These are phyloP conservation scores for Tinea pellionella DNA, from an alignment of 2,888 invertebrate genomes.

Conservation along the genomic window DNA sequence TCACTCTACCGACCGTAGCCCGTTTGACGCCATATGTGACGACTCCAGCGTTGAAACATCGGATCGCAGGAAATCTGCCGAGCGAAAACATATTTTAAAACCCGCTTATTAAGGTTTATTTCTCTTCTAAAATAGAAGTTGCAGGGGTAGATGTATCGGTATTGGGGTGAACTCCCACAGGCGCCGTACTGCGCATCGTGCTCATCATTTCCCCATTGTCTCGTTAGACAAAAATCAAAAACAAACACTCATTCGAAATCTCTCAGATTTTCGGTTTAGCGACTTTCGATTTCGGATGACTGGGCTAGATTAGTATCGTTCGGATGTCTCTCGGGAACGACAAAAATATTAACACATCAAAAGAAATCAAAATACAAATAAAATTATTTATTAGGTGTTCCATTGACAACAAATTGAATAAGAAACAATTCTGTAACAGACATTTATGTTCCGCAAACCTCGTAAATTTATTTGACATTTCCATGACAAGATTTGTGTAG, in stretches of 20 bases:
- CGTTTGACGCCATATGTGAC: slow-evolving; percentile 65
- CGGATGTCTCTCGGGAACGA: neutral
- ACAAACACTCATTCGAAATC: slow-evolving; percentile 50
- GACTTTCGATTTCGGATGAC: slow-evolving; percentile 50
- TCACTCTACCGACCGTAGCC: slow-evolving; percentile 53
- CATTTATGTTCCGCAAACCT: slow-evolving; percentile 10
- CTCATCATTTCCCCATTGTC: slow-evolving; percentile 71
- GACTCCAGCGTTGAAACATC: slow-evolving; percentile 31
- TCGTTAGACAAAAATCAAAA: slow-evolving; percentile 70
- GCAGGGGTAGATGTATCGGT: slow-evolving; percentile 39
- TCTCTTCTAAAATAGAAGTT: neutral
- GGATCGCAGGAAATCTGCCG: slow-evolving; percentile 17
- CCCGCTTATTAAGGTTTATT: neutral
- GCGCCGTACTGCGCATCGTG: slow-evolving; percentile 51
- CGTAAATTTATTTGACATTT: slow-evolving; percentile 20
- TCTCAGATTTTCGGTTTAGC: slow-evolving; percentile 50
- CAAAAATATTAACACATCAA: neutral
- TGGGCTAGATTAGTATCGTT: slow-evolving; percentile 20
- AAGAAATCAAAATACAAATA: neutral
- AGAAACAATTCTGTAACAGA: slow-evolving; percentile 6
- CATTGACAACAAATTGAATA: neutral
- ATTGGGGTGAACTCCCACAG: slow-evolving; percentile 62
- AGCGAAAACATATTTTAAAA: neutral
- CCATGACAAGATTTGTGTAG: slow-evolving; percentile 20
- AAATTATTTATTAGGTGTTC: neutral